phyloP scores from a whole-genome alignment of 2,113 vertebrate species.

The Phyllopteryx taeniolatus region DNA sequence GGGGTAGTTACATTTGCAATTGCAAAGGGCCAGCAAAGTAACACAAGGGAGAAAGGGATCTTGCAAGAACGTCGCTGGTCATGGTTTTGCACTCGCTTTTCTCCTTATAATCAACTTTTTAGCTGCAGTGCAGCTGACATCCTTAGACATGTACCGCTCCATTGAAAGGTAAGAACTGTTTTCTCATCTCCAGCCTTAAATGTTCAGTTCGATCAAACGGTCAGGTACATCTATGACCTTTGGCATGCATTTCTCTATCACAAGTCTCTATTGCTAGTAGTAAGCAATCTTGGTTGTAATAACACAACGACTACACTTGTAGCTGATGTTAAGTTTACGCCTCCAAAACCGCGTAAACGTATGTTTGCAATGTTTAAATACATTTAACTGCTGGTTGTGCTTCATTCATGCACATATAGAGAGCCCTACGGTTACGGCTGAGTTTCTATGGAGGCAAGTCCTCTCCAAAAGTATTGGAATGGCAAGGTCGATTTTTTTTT shows the following conservation, averaged over 20 bases:
- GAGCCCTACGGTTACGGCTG: too few relatives aligned
- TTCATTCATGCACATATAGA: too few relatives aligned
- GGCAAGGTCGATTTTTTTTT: too few relatives aligned
- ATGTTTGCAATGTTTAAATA: background rate
- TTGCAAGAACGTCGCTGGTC: too few relatives aligned
- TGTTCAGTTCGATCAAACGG: background rate
- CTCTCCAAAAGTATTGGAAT: too few relatives aligned
- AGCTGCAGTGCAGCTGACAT: too few relatives aligned
- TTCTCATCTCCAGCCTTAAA: fast-evolving
- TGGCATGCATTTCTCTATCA: conserved; percentile 27
- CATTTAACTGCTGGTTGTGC: background rate
- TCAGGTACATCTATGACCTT: conserved; percentile 32
- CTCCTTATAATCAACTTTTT: background rate
- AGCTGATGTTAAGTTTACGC: background rate
- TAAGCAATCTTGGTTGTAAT: background rate
- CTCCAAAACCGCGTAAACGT: background rate
- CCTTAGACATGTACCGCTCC: conserved; percentile 52
- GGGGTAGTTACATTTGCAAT: background rate
- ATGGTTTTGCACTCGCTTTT: background rate
- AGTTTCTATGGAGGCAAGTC: too few relatives aligned
- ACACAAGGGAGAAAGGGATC: background rate
- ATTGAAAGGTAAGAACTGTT: conserved; percentile 45
- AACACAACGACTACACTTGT: background rate
- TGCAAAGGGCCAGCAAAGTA: background rate
- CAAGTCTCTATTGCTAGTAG: background rate